phyloP scores from a whole-genome alignment of 2,797 vertebrate species.

The Jordanella pulchra region DNA sequence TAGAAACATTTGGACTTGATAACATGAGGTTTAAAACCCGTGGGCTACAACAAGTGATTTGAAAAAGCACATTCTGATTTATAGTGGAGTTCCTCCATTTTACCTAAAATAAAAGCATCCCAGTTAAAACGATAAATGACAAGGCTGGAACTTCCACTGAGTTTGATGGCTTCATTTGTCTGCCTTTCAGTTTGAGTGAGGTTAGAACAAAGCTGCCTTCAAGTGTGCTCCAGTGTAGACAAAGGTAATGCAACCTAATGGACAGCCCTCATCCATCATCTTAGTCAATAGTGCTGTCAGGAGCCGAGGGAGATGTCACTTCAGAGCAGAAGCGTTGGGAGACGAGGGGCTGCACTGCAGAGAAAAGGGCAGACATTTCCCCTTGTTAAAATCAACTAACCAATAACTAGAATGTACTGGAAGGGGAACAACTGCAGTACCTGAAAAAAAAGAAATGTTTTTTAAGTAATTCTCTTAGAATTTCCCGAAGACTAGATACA shows the following conservation, averaged over 20 bases:
- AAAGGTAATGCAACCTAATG: slow-evolving; percentile 79
- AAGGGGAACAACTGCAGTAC: slow-evolving; percentile 3
- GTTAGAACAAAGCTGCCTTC: slow-evolving; percentile 79
- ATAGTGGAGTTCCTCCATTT: background rate
- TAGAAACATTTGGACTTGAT: background rate
- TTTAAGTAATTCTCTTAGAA: background rate
- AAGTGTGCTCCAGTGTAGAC: slow-evolving; percentile 69
- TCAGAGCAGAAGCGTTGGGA: slow-evolving; percentile 55
- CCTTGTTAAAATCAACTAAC: slow-evolving; percentile 50
- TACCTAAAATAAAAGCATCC: background rate
- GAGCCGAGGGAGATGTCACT: slow-evolving; percentile 74
- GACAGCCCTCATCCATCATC: slow-evolving; percentile 81
- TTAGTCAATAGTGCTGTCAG: slow-evolving; percentile 76
- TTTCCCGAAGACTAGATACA: background rate
- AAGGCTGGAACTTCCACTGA: slow-evolving; percentile 51
- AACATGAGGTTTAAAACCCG: background rate
- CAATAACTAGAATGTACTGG: slow-evolving; percentile 22
- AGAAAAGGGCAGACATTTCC: slow-evolving; percentile 43
- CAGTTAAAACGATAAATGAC: slow-evolving; percentile 52
- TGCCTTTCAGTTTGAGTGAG: slow-evolving; percentile 75
- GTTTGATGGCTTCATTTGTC: slow-evolving; percentile 78
- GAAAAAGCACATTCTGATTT: slow-evolving; percentile 12
- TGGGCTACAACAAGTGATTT: background rate
- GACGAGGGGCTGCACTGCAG: slow-evolving; percentile 43
- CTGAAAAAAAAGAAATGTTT: background rate